Evolutionary conservation across 2,888 invertebrate species (phyloP).

Genomic region (Harpagoxenus sublaevis): DNA sequence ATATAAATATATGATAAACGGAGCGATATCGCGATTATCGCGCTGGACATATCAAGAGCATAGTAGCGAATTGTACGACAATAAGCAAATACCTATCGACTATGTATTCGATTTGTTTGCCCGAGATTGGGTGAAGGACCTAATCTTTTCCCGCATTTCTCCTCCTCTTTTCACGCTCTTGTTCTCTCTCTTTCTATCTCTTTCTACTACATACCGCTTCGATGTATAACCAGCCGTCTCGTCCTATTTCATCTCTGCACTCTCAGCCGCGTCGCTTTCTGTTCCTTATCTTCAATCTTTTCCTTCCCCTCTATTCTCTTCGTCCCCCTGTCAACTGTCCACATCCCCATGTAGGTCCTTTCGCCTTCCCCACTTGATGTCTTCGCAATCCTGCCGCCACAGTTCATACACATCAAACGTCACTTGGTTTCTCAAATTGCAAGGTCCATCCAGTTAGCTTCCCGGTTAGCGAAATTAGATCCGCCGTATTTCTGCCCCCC

Average conservation of each 20-base stretch:
- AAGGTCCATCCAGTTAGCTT: conserved; percentile 56
- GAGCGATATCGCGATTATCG: conserved; percentile 64
- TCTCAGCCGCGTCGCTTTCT: neutral
- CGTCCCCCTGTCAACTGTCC: conserved; percentile 2
- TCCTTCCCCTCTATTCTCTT: conserved; percentile 27
- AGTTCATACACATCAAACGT: conserved; percentile 67
- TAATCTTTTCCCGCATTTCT: conserved; percentile 55
- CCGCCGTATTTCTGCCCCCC: neutral
- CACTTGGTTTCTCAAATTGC: conserved; percentile 70
- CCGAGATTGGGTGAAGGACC: conserved; percentile 78
- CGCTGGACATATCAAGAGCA: conserved; percentile 53
- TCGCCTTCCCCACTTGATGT: conserved; percentile 58
- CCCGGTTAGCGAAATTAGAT: conserved; percentile 62
- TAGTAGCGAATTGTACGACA: conserved; percentile 35
- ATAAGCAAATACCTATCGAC: conserved; percentile 54
- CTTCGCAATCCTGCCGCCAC: conserved; percentile 62
- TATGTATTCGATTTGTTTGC: conserved; percentile 73
- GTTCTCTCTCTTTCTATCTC: neutral
- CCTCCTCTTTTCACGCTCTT: neutral
- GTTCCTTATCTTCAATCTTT: conserved; percentile 48
- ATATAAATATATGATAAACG: neutral
- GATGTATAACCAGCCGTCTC: conserved; percentile 16
- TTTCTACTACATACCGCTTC: conserved; percentile 2
- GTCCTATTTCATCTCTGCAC: conserved; percentile 39
- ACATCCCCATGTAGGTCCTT: conserved; percentile 6